Evolutionary conservation across 92 coral and sea anemone species (phyloP).

Genomic region (Bergia puertoricense): DNA sequence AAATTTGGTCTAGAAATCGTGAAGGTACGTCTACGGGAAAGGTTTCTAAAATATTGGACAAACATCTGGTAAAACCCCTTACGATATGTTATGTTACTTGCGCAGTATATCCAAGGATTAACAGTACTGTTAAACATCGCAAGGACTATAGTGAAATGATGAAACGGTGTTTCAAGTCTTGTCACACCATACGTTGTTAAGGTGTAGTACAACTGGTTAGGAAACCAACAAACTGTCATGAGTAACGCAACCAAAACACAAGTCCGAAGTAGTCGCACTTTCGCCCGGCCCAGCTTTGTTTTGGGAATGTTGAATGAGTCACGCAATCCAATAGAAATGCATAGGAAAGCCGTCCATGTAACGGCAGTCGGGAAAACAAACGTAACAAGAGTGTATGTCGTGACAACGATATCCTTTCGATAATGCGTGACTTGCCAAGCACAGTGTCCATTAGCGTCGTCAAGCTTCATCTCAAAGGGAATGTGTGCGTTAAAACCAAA

Average conservation of each 20-base stretch:
- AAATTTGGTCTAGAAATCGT: neutral
- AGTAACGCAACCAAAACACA: slow-evolving; percentile 68
- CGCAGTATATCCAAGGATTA: slow-evolving; percentile 76
- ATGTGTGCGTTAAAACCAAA: slow-evolving; percentile 39
- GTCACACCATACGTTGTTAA: slow-evolving; percentile 55
- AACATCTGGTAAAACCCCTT: slow-evolving; percentile 46
- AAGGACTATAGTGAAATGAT: slow-evolving; percentile 66
- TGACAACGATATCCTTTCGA: slow-evolving; percentile 16
- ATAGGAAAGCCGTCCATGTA: slow-evolving; percentile 67
- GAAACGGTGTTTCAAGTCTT: slow-evolving; percentile 62
- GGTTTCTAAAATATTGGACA: neutral
- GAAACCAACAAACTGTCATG: slow-evolving; percentile 81
- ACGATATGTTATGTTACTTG: slow-evolving; percentile 64
- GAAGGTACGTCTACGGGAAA: neutral
- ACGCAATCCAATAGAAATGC: slow-evolving; percentile 57
- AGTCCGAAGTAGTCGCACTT: slow-evolving; percentile 60
- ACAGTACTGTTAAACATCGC: slow-evolving; percentile 73
- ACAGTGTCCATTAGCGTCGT: slow-evolving; percentile 42
- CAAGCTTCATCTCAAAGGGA: slow-evolving; percentile 63
- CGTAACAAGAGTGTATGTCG: slow-evolving; percentile 53
- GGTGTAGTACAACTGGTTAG: slow-evolving; percentile 75
- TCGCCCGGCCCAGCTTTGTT: slow-evolving; percentile 38
- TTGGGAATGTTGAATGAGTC: slow-evolving; percentile 44
- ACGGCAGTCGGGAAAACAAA: slow-evolving; percentile 70
- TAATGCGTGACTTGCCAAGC: slow-evolving; percentile 43